These are phyloP conservation scores for Ciconia stormi DNA, from an alignment of 2,113 vertebrate species.

Conservation along the genomic window DNA sequence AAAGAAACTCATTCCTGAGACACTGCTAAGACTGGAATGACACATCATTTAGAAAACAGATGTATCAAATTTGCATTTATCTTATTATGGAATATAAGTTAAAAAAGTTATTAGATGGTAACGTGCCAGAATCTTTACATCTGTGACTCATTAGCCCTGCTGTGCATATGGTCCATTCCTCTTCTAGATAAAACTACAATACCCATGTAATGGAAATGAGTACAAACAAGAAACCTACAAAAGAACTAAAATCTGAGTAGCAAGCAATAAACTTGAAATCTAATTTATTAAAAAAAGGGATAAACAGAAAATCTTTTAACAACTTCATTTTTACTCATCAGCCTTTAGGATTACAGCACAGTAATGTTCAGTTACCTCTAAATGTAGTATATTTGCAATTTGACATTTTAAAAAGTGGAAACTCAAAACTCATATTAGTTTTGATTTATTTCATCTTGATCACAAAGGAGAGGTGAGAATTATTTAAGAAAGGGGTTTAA, in stretches of 20 bases:
- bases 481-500: neutral
- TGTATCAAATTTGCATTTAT: constrained; percentile 72
- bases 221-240: constrained; percentile 54
- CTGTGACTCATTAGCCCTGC: constrained; percentile 79
- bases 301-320: constrained; percentile 49
- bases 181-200: constrained; percentile 48
- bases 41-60: constrained; percentile 64
- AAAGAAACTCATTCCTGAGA: neutral
- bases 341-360: neutral
- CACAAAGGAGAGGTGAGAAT: neutral
- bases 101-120: constrained; percentile 71
- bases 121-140: constrained; percentile 71
- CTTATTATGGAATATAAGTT: constrained; percentile 70
- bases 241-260: constrained; percentile 48
- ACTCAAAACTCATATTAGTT: neutral
- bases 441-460: neutral
- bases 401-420: neutral
- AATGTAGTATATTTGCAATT: neutral
- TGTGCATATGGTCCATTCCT: constrained; percentile 60
- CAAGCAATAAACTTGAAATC: constrained; percentile 44
- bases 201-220: constrained; percentile 52
- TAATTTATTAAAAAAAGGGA: constrained; percentile 46
- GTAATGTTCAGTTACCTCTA: neutral
- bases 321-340: neutral
- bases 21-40: constrained; percentile 47